Base-by-base conservation (phyloP, 2,113 vertebrate species). In the Octodon degus region DNA sequence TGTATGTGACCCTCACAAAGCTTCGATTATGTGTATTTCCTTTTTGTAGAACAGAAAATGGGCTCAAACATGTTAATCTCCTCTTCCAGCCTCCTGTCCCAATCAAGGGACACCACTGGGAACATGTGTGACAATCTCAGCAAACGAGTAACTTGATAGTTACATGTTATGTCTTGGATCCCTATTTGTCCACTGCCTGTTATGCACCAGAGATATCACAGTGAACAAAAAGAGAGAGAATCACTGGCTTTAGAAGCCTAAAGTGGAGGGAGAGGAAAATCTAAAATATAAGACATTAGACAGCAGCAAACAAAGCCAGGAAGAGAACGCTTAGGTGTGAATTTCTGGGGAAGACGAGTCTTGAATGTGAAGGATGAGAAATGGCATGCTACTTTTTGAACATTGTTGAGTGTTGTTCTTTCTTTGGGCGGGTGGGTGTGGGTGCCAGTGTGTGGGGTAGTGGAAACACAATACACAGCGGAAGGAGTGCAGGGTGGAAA, bases 31-130 rank as follows among this genome's bases (percentile, higher is more conserved):
- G 43, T 17, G 43, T 37, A 63, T 70, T 24, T 24, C 16, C 10
- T 70, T 94, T 95, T 90, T 70, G 68, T 77, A 77, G 76, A 94
- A 76, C 9, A 79, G 86, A 63, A 96, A 89, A 86, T 37, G 81
- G 92, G 63, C 58, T 82, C 76, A 90, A 34, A 85, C 62, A 92
- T 58, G 32, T 83, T 67, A 34, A 5, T 89, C 92, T 92, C 77
- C 72, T 95, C 50, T 91, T 50, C 24, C 80, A 40, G 32, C 7
- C 22, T 86, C 30, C 16, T 55, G 1, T 79, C 40, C 9, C 12
- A 5, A 58, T 13, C 13, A 58, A 58, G 84, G 13, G 72, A 63
- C 14, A 82, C 9, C 77, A 81, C 0, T 60, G 34, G 94, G 94
- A 94, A 34, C 89, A 24, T n/a, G 67, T 40, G 17, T 76, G 80